Evolutionary conservation across 2,797 vertebrate species (phyloP), one percentile per base, ranked within the genome.

Genomic region (Lepilemur septentrionalis): DNA sequence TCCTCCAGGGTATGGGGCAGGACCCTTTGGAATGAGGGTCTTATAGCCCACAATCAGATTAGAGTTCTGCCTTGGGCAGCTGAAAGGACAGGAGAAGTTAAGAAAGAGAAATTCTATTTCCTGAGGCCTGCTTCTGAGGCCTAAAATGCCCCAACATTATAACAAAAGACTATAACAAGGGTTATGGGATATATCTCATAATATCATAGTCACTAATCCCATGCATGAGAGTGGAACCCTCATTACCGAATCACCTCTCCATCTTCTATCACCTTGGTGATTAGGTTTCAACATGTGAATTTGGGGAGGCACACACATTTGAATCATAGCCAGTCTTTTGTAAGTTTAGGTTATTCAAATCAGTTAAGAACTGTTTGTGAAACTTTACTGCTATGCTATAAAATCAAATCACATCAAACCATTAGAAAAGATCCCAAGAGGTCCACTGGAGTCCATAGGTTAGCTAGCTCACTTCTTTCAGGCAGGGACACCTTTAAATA

Each of bases 261-360:
- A 38, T 61, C 17, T 52, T 88, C 59, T 63, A 87, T 87, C 25
- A 50, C 4, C 22, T 46, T 55, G 23, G 41, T 59, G 17, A 81
- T 52, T 61, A 88, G 46, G 30, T 80, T 55, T 82, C 65, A 75
- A 43, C 69, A 75, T 15, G 32, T 43, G 18, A 57, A n/a, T 57
- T 82, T 82, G 6, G n/a, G 76, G 28, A 30, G 18, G 55, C 32
- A 65, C 5, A 65, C n/a, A 43, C 13, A 87, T 20, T 80, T 46
- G 87, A 87, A 61, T 18, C 23, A 79, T 14, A 70, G n/a, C 18
- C 8, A 0, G 22, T 32, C 17, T 50, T 90, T 8, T 61, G 0
- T 25, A 86, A 70, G 85, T 46, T 63, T 81, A 84, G 41, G 5
- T 85, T 50, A 89, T 35, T 88, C 50, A 87, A 59, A 28, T 28